Evolutionary conservation across 2,888 invertebrate genomes (phyloP).

Genomic region (Heliconius erato): DNA sequence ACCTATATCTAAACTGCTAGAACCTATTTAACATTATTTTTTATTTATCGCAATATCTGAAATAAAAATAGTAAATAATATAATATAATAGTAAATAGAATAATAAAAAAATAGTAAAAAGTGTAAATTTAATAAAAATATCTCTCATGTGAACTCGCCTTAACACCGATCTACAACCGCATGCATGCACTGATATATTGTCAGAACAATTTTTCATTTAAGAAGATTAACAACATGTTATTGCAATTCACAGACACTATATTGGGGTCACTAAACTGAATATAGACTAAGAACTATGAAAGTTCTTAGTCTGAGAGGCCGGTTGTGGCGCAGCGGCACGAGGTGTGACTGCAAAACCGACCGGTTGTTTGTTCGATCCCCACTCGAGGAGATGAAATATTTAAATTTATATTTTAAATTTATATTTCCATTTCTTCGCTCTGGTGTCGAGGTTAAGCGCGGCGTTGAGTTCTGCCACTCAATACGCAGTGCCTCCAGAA

Average conservation of each 20-base stretch:
- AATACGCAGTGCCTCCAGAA: too few species aligned
- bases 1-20: not conserved
- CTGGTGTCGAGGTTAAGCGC: too few species aligned
- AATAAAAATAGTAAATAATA: not conserved
- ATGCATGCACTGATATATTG: slow-evolving; percentile 41
- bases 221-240: slow-evolving; percentile 45
- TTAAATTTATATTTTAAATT: too few species aligned
- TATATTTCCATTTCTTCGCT: too few species aligned
- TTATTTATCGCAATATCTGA: too few species aligned
- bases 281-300: not conserved
- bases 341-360: too few species aligned
- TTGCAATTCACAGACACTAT: slow-evolving; percentile 39
- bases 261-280: slow-evolving; percentile 39
- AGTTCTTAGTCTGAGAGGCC: too few species aligned
- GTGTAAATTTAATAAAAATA: not conserved
- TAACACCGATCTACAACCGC: not conserved
- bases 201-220: slow-evolving; percentile 47
- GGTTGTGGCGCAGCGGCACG: too few species aligned
- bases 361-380: too few species aligned
- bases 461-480: too few species aligned
- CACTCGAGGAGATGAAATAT: too few species aligned
- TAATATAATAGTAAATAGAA: too few species aligned
- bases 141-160: not conserved
- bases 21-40: not conserved
- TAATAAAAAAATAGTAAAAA: not conserved